Evolutionary conservation across 2,888 invertebrate species (phyloP), one percentile per base, ranked within the genome.

Genomic region (Lottia scabra): DNA sequence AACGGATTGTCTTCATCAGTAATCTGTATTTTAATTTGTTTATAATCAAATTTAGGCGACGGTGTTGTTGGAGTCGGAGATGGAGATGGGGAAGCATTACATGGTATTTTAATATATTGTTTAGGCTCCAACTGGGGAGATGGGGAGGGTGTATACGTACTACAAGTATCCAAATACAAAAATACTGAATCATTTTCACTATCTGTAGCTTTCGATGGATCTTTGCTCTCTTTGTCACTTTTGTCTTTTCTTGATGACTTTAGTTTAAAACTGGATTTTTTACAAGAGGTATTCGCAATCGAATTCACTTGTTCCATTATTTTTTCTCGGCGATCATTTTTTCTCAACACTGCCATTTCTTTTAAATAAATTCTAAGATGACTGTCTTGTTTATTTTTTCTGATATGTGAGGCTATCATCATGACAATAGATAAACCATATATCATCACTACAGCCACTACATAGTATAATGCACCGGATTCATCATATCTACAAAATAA

Each of bases 391-490:
- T 87, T 85, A 77, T 88, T 88, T 72, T 86, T 86, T 30, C 87
- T 81, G 63, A 88, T 87, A 78, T 88, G 87, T 5, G 88, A 88
- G 4, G 87, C 88, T 26, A 88, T 88, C 88, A 88, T 87, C 86
- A 88, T 86, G 15, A 88, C 85, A 46, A 88, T 88, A 12, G 88
- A 88, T 43, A 87, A 81, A 16, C 87, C 88, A 77, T 88, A 88
- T 67, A 88, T 87, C 66, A 88, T 73, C 38, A 88, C 85, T 38
- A 88, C 88, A n/a, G 86, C 88, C 0, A 88, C 84, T n/a, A 88
- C 88, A 77, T 88, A 88, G 75, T 87, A 87, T 4, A 88, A 78
- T 12, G 88, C 88, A 1, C 88, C 88, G 19, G 85, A 80, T 74
- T 87, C 87, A 72, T 88, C 88, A 68, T 82, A 80, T 43, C 81